Percentiles rank a stretch among this genome's conserved stretches.
These are phyloP conservation scores for Bicyclus anynana DNA, from an alignment of 1,140 invertebrate genomes.

Conservation along the genomic window DNA sequence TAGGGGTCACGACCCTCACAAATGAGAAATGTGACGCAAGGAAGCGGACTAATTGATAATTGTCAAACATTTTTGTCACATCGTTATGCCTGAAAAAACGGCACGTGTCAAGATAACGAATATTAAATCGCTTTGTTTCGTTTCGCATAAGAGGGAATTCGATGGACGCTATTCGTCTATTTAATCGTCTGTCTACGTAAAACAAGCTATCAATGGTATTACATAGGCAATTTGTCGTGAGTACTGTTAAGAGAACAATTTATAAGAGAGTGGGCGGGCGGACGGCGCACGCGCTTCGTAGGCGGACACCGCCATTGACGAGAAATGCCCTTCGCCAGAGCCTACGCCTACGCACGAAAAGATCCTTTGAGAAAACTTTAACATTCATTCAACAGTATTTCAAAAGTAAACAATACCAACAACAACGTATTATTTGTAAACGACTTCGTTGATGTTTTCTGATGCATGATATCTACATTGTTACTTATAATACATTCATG, in stretches of 20 bases:
- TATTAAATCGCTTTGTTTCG: too few species aligned
- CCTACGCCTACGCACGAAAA: conserved; percentile 32
- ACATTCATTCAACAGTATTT: conserved; percentile 35
- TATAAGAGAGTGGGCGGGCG: conserved; percentile 60
- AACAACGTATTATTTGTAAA: conserved; percentile 9
- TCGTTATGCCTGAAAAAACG: too few species aligned
- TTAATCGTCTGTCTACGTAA: too few species aligned
- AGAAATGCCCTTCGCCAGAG: conserved; percentile 45
- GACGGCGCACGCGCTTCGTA: conserved; percentile 42
- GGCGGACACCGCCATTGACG: conserved; percentile 58
- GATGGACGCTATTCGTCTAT: too few species aligned
- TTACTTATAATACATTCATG: background rate
- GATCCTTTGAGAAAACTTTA: conserved; percentile 50
- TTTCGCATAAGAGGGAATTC: too few species aligned
- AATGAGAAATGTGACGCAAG: too few species aligned
- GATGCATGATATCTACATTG: background rate
- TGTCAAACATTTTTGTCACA: too few species aligned
- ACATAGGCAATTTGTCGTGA: conserved; percentile 58
- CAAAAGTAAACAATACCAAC: conserved; percentile 27
- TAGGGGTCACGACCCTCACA: too few species aligned
- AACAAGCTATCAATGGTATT: conserved; percentile 39
- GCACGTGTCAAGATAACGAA: too few species aligned
- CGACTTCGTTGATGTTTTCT: background rate
- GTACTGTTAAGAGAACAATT: conserved; percentile 66
- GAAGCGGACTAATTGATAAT: too few species aligned